Base-by-base conservation (phyloP, 37 sponge, comb jelly and placozoan species). In the Axinella damicornis region DNA sequence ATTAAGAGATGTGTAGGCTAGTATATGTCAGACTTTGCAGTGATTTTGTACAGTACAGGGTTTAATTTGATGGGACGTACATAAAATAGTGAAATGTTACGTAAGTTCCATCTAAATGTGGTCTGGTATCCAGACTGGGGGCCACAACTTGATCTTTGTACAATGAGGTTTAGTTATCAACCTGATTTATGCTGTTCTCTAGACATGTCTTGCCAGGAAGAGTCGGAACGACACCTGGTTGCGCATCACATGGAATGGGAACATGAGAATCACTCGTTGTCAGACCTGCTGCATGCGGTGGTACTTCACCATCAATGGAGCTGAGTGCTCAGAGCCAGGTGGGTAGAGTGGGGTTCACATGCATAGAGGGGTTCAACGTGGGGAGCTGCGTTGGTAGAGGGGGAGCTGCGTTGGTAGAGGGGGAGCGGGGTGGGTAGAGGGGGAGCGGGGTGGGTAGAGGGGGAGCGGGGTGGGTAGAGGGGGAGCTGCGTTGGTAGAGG, bases 201-300 rank as follows among this genome's bases (percentile, higher is more conserved):
- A 90, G 91, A 30, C 20, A 0, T 90, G 91, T 40, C 35, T 27
- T 56, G 24, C 76, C 35, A 69, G 22, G 20, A 85, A 81, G 81
- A 0, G 28, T 14, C 46, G 74, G 20, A 69, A 85, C 57, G 86
- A 90, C 61, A 90, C 91, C 0, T 80, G 78, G 72, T 63, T 90
- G 24, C 57, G 81, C 21, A 55, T 90, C 12, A 74, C 86, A 0
- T 90, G 91, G 91, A 79, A 79, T 59, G 91, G 91, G 20, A 90
- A 90, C 91, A 85, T 80, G 81, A 56, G 91, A 38, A 80, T 90
- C 27, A 76, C 81, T 15, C 69, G 78, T 11, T 90, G 91, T 57
- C 19, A 20, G 13, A 32, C 20, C 62, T 90, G 91, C 71, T 90
- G 91, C 40, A 90, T 90, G 91, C 55, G 86, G 20, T 90, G 91